Conservation (phyloP, 23 tunicate genomes). For the Aplidium turbinatum region DNA sequence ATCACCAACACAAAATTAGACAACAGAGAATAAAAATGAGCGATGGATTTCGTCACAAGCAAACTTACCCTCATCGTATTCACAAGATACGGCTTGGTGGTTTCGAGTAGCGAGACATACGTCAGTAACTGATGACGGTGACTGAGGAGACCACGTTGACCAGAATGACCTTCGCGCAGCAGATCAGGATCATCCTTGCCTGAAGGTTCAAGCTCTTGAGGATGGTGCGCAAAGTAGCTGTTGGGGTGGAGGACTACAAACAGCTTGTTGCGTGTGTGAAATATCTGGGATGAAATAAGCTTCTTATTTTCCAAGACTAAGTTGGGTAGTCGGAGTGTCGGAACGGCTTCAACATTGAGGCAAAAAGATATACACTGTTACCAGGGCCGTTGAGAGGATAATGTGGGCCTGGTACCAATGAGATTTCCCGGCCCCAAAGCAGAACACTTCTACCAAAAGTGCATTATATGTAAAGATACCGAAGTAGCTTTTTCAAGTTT, state of each 20-base stretch:
- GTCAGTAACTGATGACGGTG: constrained; percentile 88
- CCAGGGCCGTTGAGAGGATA: too few relatives aligned
- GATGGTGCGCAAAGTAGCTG: constrained; percentile 88
- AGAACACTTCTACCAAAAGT: too few relatives aligned
- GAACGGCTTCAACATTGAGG: too few relatives aligned
- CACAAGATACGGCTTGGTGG: constrained; percentile 90
- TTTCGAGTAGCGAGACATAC: constrained; percentile 89
- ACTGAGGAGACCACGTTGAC: constrained; percentile 64
- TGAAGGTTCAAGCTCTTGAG: constrained; percentile 72
- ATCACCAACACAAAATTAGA: too few relatives aligned
- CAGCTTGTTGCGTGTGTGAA: constrained; percentile 83
- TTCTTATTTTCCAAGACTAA: neutral
- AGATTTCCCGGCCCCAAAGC: too few relatives aligned
- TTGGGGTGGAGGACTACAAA: constrained; percentile 96
- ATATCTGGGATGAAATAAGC: constrained; percentile 39
- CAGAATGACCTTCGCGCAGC: constrained; percentile 51
- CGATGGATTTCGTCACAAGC: too few relatives aligned
- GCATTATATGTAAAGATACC: too few relatives aligned
- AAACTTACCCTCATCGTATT: constrained; percentile 70
- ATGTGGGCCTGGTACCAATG: too few relatives aligned
- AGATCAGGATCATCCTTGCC: constrained; percentile 64
- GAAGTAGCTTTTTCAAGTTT: too few relatives aligned
- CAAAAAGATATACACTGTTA: too few relatives aligned
- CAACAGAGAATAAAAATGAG: too few relatives aligned
- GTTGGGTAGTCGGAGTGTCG: too few relatives aligned